phyloP scores from a whole-genome alignment of 2,797 vertebrate genomes.

The Myotis pilosus region DNA sequence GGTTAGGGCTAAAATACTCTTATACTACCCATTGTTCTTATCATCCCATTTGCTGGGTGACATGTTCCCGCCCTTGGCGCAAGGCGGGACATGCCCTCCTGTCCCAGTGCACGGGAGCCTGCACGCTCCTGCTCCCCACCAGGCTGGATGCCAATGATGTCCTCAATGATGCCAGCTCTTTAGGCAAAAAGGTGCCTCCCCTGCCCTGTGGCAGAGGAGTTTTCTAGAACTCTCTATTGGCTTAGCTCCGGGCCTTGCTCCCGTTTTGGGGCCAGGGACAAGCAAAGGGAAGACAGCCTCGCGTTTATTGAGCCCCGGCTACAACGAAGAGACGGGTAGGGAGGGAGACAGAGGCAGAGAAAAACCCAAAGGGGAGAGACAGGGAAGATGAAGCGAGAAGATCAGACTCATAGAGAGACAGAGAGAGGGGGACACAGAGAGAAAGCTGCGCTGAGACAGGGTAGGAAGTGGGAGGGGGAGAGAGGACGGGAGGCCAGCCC shows the following conservation, averaged over 20 bases:
- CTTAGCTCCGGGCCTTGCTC: not conserved
- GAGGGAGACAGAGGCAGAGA: not conserved
- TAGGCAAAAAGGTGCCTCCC: not conserved
- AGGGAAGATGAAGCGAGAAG: rapidly evolving
- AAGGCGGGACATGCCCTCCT: rapidly evolving
- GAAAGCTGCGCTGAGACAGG: too few relatives aligned
- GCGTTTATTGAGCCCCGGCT: rapidly evolving
- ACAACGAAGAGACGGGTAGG: rapidly evolving
- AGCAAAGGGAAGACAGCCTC: not conserved
- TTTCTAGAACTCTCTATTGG: not conserved
- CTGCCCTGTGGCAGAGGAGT: not conserved
- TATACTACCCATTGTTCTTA: rapidly evolving
- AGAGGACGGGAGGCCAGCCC: too few relatives aligned
- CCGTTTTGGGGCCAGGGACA: not conserved
- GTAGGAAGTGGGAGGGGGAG: not conserved
- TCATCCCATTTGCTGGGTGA: rapidly evolving
- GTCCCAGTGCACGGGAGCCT: rapidly evolving
- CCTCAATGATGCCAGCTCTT: not conserved
- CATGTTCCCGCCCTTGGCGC: rapidly evolving
- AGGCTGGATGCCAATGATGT: not conserved
- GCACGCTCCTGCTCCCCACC: not conserved
- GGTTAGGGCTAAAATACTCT: not conserved
- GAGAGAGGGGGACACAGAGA: too few relatives aligned
- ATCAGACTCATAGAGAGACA: too few relatives aligned
- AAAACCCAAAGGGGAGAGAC: too few relatives aligned